These are phyloP conservation scores for Macrophya annulata DNA, from an alignment of 2,888 invertebrate genomes.

Conservation along the genomic window DNA sequence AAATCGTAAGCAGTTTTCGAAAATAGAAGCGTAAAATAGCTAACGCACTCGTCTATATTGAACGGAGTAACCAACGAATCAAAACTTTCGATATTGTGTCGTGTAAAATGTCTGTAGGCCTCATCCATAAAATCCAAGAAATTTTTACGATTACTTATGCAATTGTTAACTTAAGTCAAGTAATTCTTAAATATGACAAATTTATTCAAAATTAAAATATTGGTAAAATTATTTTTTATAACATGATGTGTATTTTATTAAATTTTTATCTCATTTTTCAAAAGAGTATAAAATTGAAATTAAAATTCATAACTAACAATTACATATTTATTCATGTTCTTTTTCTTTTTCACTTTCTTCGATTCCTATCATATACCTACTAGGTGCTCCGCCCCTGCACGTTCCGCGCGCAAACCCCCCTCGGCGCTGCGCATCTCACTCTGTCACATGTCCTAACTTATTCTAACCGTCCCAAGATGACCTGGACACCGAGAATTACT, in stretches of 20 bases:
- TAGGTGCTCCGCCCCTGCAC: no score
- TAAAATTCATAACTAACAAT: conserved; percentile 27
- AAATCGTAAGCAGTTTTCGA: no score
- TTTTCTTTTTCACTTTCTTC: conserved; percentile 5
- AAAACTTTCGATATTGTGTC: conserved; percentile 22
- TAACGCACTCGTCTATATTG: conserved; percentile 1
- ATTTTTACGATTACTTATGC: conserved; percentile 42
- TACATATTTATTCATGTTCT: conserved; percentile 1
- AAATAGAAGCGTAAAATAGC: no score
- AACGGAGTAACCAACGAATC: conserved; percentile 20
- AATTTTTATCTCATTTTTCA: conserved; percentile 26
- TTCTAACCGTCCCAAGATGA: no score
- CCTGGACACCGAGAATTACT: no score
- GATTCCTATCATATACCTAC: no score
- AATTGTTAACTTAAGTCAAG: conserved; percentile 15
- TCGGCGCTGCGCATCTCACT: no score
- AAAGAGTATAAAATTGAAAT: conserved; percentile 31
- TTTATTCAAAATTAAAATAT: conserved; percentile 36
- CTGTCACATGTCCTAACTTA: no score
- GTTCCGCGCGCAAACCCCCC: no score
- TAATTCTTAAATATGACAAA: conserved; percentile 32
- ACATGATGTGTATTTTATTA: conserved; percentile 40
- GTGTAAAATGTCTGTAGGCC: conserved; percentile 25
- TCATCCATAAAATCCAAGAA: conserved; percentile 21
- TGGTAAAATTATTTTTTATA: conserved; percentile 34